Percentiles rank a stretch among this genome's conserved stretches.
These are phyloP conservation scores for Amphipyra tragopoginis DNA, from an alignment of 2,888 invertebrate species.

Conservation along the genomic window DNA sequence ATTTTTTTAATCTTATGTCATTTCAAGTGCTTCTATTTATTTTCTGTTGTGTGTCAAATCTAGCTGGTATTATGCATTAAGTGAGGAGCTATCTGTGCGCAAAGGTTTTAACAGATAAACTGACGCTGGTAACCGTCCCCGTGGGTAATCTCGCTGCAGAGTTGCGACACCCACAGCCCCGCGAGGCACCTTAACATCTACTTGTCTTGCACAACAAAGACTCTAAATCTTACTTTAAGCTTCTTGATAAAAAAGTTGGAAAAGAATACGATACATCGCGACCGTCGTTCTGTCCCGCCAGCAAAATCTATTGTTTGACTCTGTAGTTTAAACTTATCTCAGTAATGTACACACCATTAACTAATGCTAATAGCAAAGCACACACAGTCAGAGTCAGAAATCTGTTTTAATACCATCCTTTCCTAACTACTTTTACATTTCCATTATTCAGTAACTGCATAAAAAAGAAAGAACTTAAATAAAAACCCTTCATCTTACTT, in stretches of 20 bases:
- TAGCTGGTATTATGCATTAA: slow-evolving; percentile 50
- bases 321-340: too few species aligned
- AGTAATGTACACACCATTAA: too few species aligned
- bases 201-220: slow-evolving; percentile 58
- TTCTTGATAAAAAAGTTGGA: slow-evolving; percentile 12
- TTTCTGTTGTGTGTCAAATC: slow-evolving; percentile 12
- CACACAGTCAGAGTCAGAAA: too few species aligned
- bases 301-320: background rate
- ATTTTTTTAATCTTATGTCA: background rate
- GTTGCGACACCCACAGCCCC: slow-evolving; percentile 61
- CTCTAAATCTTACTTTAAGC: slow-evolving; percentile 35
- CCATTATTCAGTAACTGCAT: slow-evolving; percentile 38
- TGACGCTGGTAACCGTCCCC: slow-evolving; percentile 65
- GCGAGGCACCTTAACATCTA: slow-evolving; percentile 54
- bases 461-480: slow-evolving; percentile 48
- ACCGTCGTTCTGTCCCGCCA: slow-evolving; percentile 18
- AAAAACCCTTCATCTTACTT: slow-evolving; percentile 47
- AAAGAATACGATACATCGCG: slow-evolving; percentile 7
- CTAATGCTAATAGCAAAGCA: too few species aligned
- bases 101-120: slow-evolving; percentile 66
- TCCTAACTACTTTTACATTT: slow-evolving; percentile 20
- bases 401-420: too few species aligned
- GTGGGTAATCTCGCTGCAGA: slow-evolving; percentile 66
- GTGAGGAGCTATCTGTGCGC: slow-evolving; percentile 57
- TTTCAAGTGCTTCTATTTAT: background rate